These are phyloP conservation scores for Argopecten irradians DNA, from an alignment of 1,140 invertebrate genomes.

Conservation along the genomic window DNA sequence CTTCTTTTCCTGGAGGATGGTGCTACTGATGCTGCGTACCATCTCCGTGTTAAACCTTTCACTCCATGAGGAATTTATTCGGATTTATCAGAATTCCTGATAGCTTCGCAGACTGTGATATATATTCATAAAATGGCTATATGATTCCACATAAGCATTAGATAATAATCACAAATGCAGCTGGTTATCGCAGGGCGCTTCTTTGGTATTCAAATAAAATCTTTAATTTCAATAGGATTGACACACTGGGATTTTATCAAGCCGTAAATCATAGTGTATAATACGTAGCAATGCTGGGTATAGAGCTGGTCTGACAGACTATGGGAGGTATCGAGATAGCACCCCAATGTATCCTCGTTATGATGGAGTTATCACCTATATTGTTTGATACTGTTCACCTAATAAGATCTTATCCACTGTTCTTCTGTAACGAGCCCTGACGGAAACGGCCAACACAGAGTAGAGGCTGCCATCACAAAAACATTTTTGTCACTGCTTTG, in stretches of 20 bases:
- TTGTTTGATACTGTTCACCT: neutral
- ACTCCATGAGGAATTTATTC: neutral
- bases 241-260: slow-evolving; percentile 24
- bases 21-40: neutral
- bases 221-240: slow-evolving; percentile 35
- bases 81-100: neutral
- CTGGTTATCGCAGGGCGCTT: slow-evolving; percentile 2
- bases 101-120: slow-evolving; percentile 20
- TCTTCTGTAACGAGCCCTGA: slow-evolving; percentile 26
- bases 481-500: slow-evolving; percentile 34
- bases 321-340: slow-evolving; percentile 20
- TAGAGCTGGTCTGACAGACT: slow-evolving; percentile 21
- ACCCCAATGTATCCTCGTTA: neutral
- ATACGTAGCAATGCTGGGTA: slow-evolving; percentile 24
- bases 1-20: neutral
- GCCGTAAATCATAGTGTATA: slow-evolving; percentile 2
- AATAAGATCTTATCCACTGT: slow-evolving; percentile 15
- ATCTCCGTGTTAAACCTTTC: slow-evolving; percentile 11
- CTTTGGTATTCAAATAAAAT: slow-evolving; percentile 36
- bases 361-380: slow-evolving; percentile 7
- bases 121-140: slow-evolving; percentile 21
- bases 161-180: slow-evolving; percentile 31
- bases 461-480: slow-evolving; percentile 24
- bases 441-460: slow-evolving; percentile 18
- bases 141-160: slow-evolving; percentile 30